Conservation (phyloP, 2,113 vertebrate genomes). For the Miniopterus natalensis region DNA sequence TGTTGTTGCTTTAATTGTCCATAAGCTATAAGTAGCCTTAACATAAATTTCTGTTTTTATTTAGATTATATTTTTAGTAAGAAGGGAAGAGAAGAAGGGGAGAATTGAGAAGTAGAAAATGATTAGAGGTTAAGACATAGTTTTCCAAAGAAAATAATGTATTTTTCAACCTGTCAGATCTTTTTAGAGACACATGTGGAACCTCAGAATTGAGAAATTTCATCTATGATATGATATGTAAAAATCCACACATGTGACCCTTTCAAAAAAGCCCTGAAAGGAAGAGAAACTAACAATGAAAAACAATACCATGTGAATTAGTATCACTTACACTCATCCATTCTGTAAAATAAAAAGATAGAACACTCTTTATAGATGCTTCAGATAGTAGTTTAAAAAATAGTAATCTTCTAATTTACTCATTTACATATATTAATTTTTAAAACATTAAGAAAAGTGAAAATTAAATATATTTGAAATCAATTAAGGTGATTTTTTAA, state of each 20-base stretch:
- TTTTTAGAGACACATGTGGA: slow-evolving; percentile 45
- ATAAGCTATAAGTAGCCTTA: neutral
- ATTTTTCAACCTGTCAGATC: slow-evolving; percentile 5
- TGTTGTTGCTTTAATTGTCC: slow-evolving; percentile 20
- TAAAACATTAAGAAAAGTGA: slow-evolving; percentile 45
- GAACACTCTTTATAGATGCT: slow-evolving; percentile 29
- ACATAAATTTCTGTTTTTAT: slow-evolving; percentile 51
- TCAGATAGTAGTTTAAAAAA: slow-evolving; percentile 54
- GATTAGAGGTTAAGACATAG: slow-evolving; percentile 7
- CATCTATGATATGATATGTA: slow-evolving; percentile 29
- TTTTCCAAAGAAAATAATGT: slow-evolving; percentile 25
- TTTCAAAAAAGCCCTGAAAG: slow-evolving; percentile 36
- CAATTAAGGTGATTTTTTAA: neutral
- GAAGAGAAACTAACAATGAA: slow-evolving; percentile 12
- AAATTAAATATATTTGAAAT: slow-evolving; percentile 53
- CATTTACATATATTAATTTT: slow-evolving; percentile 32
- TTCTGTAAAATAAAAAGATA: slow-evolving; percentile 57
- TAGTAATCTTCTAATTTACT: slow-evolving; percentile 9
- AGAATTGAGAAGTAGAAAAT: neutral
- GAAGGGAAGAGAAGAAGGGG: neutral
- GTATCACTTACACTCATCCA: neutral
- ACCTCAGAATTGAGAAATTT: slow-evolving; percentile 34
- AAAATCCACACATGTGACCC: neutral
- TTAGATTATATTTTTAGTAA: slow-evolving; percentile 1
- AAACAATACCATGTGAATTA: neutral